A percentile compares a stretch with the other conserved stretches of the same genome.
Conservation (phyloP, 2,888 invertebrate species). For the Bruchidius siliquastri region DNA sequence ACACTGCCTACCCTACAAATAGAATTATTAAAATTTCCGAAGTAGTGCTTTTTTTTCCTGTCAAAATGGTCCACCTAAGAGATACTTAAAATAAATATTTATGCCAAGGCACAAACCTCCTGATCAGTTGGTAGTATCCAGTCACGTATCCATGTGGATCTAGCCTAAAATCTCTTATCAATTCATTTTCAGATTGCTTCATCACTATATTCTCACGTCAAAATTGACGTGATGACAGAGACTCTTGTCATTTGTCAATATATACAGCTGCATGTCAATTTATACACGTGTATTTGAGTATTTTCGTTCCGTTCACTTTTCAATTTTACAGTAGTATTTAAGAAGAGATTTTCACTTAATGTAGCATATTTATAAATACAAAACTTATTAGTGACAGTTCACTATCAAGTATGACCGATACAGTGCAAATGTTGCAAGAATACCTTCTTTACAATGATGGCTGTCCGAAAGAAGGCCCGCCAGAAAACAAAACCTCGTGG, state of each 20-base stretch:
- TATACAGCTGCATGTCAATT: not conserved
- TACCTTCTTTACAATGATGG: not conserved
- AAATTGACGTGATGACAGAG: not conserved
- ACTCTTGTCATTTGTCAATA: not conserved
- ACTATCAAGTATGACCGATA: not conserved
- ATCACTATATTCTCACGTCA: too few species aligned
- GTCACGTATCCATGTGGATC: too few species aligned
- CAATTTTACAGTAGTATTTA: not conserved
- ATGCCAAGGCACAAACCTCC: too few species aligned
- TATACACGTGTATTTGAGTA: not conserved
- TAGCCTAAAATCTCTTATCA: too few species aligned
- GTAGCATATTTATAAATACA: not conserved
- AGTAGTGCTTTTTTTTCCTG: too few species aligned
- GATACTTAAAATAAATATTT: too few species aligned
- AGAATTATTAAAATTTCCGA: too few species aligned
- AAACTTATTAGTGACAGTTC: not conserved
- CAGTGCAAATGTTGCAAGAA: not conserved
- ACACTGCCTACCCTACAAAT: too few species aligned
- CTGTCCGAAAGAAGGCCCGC: not conserved
- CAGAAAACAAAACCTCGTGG: not conserved
- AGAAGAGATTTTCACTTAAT: not conserved
- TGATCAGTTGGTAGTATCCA: too few species aligned
- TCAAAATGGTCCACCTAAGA: too few species aligned
- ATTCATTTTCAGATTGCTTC: too few species aligned
- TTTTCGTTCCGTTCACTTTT: not conserved